Conservation (phyloP, 2,888 invertebrate genomes). For the Drosophila pullipes region DNA sequence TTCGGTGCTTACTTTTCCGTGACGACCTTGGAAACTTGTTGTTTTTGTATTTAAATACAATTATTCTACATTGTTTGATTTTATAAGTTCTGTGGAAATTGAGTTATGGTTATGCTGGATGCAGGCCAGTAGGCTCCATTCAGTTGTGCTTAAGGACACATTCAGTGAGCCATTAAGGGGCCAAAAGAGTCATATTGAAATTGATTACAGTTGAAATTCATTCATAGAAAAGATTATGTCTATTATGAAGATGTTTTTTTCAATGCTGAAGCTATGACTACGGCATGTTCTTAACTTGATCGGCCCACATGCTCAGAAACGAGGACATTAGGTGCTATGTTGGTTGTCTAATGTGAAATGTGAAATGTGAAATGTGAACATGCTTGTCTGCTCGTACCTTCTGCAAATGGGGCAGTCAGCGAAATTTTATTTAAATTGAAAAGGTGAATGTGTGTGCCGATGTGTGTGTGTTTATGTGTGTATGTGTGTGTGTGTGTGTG, state of each 20-base stretch:
- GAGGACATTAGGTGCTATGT: conserved; percentile 31
- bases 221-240: not conserved
- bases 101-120: not conserved
- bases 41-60: no score
- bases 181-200: not conserved
- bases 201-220: not conserved
- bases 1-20: no score
- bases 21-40: not conserved
- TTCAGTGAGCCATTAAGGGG: not conserved
- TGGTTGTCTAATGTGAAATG: conserved; percentile 37
- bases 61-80: no score
- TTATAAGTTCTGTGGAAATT: not conserved
- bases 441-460: conserved; percentile 13
- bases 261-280: conserved; percentile 13
- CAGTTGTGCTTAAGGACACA: not conserved
- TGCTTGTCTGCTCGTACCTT: conserved; percentile 37
- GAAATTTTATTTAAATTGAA: conserved; percentile 67
- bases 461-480: not conserved
- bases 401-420: conserved; percentile 62
- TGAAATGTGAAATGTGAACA: conserved; percentile 33
- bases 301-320: not conserved
- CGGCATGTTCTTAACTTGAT: conserved; percentile 1
- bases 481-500: conserved; percentile 7
- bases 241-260: not conserved
- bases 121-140: not conserved